Evolutionary conservation across 2,113 vertebrate genomes (phyloP).

Genomic region (Terrapene triunguis): DNA sequence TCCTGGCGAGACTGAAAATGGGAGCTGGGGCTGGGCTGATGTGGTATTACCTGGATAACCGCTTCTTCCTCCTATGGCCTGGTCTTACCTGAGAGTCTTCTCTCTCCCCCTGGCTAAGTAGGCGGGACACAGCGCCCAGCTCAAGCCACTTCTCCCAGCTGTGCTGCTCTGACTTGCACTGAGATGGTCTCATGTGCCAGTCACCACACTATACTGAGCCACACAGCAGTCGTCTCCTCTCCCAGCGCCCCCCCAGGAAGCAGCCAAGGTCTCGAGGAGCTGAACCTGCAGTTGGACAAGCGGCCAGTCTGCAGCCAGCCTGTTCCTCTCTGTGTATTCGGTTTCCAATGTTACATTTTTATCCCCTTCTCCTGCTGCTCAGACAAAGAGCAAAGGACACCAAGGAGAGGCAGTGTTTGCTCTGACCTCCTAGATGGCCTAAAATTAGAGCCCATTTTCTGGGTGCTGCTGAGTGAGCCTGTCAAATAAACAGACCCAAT

Average conservation of each 20-base stretch:
- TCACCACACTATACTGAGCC: not conserved
- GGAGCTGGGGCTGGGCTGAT: fast-evolving
- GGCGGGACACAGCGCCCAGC: not conserved
- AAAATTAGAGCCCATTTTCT: fast-evolving
- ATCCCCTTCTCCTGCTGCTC: fast-evolving
- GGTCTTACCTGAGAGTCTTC: not conserved
- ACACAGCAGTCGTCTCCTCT: fast-evolving
- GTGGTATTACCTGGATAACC: fast-evolving
- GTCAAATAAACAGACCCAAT: not conserved
- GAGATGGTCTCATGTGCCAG: not conserved
- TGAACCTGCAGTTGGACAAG: fast-evolving
- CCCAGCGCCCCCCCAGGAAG: fast-evolving
- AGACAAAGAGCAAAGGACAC: fast-evolving
- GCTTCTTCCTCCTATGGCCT: fast-evolving
- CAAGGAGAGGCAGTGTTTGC: not conserved
- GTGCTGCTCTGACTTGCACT: conserved; percentile 31
- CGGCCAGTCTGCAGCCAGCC: not conserved
- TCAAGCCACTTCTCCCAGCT: not conserved
- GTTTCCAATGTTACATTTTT: fast-evolving
- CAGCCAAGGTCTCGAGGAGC: fast-evolving
- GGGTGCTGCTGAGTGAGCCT: not conserved
- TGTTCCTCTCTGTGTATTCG: fast-evolving
- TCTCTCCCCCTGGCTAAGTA: not conserved
- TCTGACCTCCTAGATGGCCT: conserved; percentile 8
- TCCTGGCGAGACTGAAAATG: fast-evolving